phyloP scores from a whole-genome alignment of 2,888 invertebrate genomes.

The Syrphus vitripennis region DNA sequence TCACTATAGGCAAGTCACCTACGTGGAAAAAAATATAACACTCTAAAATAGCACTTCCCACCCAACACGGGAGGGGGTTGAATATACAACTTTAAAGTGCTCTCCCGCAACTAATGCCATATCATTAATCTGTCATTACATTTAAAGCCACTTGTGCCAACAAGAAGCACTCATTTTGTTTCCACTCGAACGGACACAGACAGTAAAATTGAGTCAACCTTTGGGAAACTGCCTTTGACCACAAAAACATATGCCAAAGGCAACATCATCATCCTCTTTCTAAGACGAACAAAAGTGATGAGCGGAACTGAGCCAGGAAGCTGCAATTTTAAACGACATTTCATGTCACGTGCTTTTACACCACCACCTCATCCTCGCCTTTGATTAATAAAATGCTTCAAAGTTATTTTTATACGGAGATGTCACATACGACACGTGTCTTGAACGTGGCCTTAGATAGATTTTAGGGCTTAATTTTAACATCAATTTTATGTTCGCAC shows the following conservation, averaged over 20 bases:
- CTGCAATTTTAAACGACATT: conserved; percentile 62
- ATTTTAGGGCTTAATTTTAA: conserved; percentile 27
- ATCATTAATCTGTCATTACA: conserved; percentile 44
- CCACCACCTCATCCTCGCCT: background rate
- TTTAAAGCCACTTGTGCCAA: conserved; percentile 42
- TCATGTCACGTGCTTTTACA: conserved; percentile 56
- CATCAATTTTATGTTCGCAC: conserved; percentile 36
- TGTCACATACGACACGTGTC: conserved; percentile 60
- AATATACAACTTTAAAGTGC: conserved; percentile 19
- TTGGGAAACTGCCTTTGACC: conserved; percentile 40
- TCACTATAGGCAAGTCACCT: background rate
- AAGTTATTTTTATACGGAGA: conserved; percentile 18
- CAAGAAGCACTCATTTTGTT: conserved; percentile 25
- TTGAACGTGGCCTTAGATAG: conserved; percentile 47
- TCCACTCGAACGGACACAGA: conserved; percentile 42
- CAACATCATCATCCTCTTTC: background rate
- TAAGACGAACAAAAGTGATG: conserved; percentile 16
- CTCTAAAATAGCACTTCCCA: background rate
- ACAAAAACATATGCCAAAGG: conserved; percentile 50
- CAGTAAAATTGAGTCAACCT: conserved; percentile 12
- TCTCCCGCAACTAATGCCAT: conserved; percentile 49
- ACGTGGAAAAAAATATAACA: background rate
- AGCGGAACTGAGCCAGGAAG: conserved; percentile 61
- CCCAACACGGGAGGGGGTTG: background rate
- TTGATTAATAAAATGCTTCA: background rate